Percentiles rank a stretch among this genome's conserved stretches.
phyloP scores from a whole-genome alignment of 2,888 invertebrate species.

The Chelonus formosanus region DNA sequence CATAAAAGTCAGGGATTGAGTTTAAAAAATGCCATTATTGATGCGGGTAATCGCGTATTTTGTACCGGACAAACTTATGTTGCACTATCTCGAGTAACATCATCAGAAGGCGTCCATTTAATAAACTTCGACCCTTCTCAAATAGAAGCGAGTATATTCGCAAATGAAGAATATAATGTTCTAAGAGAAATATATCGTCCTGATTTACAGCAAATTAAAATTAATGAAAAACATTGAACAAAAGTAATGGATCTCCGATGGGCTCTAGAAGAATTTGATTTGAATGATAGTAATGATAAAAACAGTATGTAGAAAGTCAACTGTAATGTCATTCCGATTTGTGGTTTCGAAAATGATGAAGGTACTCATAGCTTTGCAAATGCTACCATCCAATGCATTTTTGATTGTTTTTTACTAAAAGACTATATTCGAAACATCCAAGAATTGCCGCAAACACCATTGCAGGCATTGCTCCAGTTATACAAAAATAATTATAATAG shows the following conservation, averaged over 20 bases:
- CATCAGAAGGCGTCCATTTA: constrained; percentile 39
- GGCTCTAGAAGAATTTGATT: not conserved
- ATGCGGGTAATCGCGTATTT: constrained; percentile 40
- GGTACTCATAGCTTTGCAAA: constrained; percentile 29
- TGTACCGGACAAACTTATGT: constrained; percentile 43
- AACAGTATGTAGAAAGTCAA: too few species aligned
- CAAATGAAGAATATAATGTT: constrained; percentile 44
- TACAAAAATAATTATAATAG: too few species aligned
- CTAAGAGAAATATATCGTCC: constrained; percentile 29
- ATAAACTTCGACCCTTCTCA: constrained; percentile 42
- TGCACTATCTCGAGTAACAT: constrained; percentile 42
- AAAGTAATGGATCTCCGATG: constrained; percentile 15
- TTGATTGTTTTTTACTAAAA: too few species aligned
- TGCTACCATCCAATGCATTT: constrained; percentile 25
- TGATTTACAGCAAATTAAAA: constrained; percentile 10
- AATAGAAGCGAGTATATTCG: not conserved
- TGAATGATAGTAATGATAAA: too few species aligned
- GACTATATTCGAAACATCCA: too few species aligned
- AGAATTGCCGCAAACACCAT: too few species aligned
- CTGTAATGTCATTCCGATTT: not conserved
- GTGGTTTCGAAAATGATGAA: constrained; percentile 28
- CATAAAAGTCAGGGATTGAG: constrained; percentile 44
- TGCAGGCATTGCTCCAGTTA: too few species aligned
- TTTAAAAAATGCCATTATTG: constrained; percentile 36
- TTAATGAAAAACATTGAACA: not conserved